Conservation (phyloP, 2,888 invertebrate species). For the Gymnosoma rotundatum region DNA sequence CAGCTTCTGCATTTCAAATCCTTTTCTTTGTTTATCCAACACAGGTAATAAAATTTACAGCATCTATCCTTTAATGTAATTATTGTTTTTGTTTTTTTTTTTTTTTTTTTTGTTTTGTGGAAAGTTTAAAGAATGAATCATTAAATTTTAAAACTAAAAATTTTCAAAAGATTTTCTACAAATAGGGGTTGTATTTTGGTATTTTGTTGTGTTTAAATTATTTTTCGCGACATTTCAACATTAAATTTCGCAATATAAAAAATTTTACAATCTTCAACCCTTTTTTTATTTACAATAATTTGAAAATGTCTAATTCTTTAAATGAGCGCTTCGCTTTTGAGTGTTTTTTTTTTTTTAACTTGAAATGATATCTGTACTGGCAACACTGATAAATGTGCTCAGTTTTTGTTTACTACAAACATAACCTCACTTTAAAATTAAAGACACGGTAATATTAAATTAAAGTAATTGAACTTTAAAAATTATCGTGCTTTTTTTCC, state of each 20-base stretch:
- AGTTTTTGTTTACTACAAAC: neutral
- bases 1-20: slow-evolving; percentile 60
- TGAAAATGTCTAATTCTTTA: neutral
- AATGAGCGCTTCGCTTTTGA: neutral
- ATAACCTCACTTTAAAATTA: no score
- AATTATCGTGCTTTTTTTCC: no score
- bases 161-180: neutral
- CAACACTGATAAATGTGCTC: neutral
- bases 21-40: slow-evolving; percentile 72
- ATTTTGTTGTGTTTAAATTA: neutral
- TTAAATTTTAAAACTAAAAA: slow-evolving; percentile 51
- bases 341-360: neutral
- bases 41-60: slow-evolving; percentile 72
- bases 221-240: slow-evolving; percentile 16
- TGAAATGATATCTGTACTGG: neutral
- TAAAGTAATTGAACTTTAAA: no score
- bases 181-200: slow-evolving; percentile 37
- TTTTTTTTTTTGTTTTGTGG: neutral
- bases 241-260: slow-evolving; percentile 23
- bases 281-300: slow-evolving; percentile 14
- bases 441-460: no score
- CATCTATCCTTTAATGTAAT: slow-evolving; percentile 44
- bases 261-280: slow-evolving; percentile 46
- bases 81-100: neutral
- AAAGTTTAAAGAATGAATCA: slow-evolving; percentile 43